Conservation (phyloP, 2,888 invertebrate genomes). For the Prosopocoilus inquinatus region DNA sequence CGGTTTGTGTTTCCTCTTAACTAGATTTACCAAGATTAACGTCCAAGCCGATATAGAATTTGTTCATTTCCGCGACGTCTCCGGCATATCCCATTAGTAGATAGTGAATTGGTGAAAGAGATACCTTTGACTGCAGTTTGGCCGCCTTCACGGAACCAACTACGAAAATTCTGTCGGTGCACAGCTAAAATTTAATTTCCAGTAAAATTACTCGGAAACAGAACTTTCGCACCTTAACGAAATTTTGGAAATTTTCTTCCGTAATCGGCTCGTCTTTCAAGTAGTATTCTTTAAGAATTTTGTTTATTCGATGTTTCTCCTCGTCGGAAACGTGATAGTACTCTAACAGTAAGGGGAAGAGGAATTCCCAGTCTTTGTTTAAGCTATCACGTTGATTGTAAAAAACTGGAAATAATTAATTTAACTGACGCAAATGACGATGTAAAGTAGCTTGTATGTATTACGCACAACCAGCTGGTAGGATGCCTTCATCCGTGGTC, state of each 20-base stretch:
- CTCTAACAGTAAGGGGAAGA: constrained; percentile 37
- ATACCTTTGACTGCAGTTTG: constrained; percentile 33
- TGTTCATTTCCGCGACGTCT: too few relatives aligned
- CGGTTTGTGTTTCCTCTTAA: not conserved
- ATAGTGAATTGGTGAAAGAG: constrained; percentile 57
- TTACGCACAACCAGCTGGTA: constrained; percentile 62
- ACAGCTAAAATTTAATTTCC: constrained; percentile 49
- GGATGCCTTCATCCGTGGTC: constrained; percentile 70
- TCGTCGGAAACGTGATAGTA: constrained; percentile 35
- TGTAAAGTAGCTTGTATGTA: not conserved
- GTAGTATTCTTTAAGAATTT: constrained; percentile 34
- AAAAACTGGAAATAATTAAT: constrained; percentile 27
- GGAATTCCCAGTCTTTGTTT: constrained; percentile 35
- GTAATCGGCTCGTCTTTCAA: constrained; percentile 31
- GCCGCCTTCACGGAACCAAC: constrained; percentile 33
- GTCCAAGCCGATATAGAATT: too few relatives aligned
- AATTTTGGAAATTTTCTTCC: constrained; percentile 29
- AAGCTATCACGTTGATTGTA: constrained; percentile 46
- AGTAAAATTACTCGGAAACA: constrained; percentile 53
- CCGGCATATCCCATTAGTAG: constrained; percentile 33
- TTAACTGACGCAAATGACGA: constrained; percentile 4
- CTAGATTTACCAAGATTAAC: too few relatives aligned
- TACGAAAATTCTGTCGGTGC: constrained; percentile 52
- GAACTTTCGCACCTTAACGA: constrained; percentile 35
- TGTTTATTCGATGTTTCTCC: constrained; percentile 25